Conservation (phyloP, 1,140 invertebrate species). For the Cherax destructor region DNA sequence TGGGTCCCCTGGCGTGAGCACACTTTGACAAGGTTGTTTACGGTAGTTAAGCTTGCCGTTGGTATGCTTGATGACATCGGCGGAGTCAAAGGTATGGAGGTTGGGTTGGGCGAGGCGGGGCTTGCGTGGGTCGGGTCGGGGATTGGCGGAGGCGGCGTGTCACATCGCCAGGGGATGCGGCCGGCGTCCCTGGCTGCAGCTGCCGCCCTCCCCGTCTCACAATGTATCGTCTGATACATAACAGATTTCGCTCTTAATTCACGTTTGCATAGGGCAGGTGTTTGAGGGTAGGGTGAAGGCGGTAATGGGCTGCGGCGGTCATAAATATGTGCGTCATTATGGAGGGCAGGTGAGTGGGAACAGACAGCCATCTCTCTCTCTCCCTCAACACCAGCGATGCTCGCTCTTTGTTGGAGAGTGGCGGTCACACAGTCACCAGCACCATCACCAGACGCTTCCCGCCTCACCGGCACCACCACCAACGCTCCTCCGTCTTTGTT, state of each 20-base stretch:
- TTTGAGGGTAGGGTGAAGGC: conserved; percentile 5
- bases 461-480: not conserved
- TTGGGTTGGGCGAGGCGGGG: conserved; percentile 4
- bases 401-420: not conserved
- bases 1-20: not conserved
- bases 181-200: conserved; percentile 6
- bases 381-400: not conserved
- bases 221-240: conserved; percentile 49
- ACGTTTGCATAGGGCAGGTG: conserved; percentile 33
- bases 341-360: conserved; percentile 38
- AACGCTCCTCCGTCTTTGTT: not conserved
- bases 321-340: conserved; percentile 52
- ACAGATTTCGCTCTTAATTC: conserved; percentile 57
- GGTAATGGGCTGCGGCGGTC: conserved; percentile 12
- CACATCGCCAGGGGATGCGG: conserved; percentile 49
- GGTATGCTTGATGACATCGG: conserved; percentile 51
- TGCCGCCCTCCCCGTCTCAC: conserved; percentile 30
- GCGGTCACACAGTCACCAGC: not conserved
- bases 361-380: not conserved
- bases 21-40: conserved; percentile 16
- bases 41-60: conserved; percentile 19
- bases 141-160: conserved; percentile 54
- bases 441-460: not conserved
- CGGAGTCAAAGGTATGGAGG: conserved; percentile 43
- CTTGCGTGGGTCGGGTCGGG: not conserved